phyloP scores from a whole-genome alignment of 2,888 invertebrate species.

The Pomacea canaliculata region DNA sequence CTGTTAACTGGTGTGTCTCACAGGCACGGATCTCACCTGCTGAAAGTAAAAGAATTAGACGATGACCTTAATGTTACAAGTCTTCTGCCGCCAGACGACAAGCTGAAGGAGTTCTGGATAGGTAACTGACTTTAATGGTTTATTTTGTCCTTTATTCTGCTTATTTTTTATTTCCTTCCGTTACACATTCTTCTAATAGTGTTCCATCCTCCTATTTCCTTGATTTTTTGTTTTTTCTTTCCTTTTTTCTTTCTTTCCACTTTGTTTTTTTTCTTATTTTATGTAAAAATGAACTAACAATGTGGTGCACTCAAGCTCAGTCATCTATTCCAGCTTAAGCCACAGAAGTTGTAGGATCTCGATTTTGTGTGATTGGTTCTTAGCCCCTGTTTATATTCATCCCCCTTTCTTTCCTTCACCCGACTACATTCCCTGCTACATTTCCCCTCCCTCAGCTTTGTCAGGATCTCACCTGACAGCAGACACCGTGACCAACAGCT shows the following conservation, averaged over 20 bases:
- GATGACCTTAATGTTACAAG: background rate
- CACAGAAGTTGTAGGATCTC: background rate
- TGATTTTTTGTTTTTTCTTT: background rate
- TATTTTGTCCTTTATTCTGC: background rate
- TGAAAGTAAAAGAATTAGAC: conserved; percentile 2
- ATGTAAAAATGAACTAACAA: no score
- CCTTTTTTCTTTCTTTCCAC: background rate
- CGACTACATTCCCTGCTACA: no score
- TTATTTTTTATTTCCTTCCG: background rate
- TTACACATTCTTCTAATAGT: background rate
- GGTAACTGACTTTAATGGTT: background rate
- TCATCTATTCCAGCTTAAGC: background rate
- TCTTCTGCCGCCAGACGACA: background rate
- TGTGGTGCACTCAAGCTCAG: background rate
- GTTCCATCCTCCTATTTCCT: background rate
- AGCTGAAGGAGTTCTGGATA: background rate
- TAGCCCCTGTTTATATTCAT: background rate
- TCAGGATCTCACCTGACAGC: background rate
- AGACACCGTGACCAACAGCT: no score
- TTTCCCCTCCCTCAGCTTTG: background rate
- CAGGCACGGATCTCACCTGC: conserved; percentile 4
- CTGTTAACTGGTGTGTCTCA: background rate
- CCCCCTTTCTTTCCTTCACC: background rate
- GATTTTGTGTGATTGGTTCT: no score
- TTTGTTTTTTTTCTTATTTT: background rate